phyloP scores from a whole-genome alignment of 1,140 invertebrate genomes.

The Macrobrachium nipponense region DNA sequence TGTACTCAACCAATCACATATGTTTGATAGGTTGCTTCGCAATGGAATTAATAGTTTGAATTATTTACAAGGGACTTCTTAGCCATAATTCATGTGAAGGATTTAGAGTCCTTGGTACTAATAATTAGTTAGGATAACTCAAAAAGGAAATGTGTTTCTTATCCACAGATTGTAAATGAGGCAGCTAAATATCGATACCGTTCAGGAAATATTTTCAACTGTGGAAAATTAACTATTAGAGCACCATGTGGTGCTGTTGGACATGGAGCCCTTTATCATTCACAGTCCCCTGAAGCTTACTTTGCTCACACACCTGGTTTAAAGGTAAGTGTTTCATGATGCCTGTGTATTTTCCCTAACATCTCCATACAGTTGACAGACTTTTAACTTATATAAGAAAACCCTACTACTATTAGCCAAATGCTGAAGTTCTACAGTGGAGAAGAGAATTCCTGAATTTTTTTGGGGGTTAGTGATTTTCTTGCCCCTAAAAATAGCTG shows the following conservation, averaged over 20 bases:
- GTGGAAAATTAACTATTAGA: constrained; percentile 91
- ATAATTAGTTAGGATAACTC: too few species aligned
- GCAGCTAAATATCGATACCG: constrained; percentile 96
- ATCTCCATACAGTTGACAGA: neutral
- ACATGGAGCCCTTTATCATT: constrained; percentile 96
- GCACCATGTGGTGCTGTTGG: constrained; percentile 83
- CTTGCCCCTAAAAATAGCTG: too few species aligned
- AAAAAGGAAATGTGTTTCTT: neutral
- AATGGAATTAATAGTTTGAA: too few species aligned
- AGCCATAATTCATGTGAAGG: too few species aligned
- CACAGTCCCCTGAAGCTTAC: constrained; percentile 95
- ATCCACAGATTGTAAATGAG: constrained; percentile 75
- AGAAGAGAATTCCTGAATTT: too few species aligned
- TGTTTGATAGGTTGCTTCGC: too few species aligned
- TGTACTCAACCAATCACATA: too few species aligned
- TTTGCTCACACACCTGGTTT: constrained; percentile 97
- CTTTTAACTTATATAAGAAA: neutral
- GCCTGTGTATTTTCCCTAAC: neutral
- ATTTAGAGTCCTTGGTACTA: too few species aligned
- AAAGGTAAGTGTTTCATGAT: constrained; percentile 75
- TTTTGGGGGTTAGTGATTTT: too few species aligned
- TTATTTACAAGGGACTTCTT: too few species aligned
- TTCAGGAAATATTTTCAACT: constrained; percentile 89
- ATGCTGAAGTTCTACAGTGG: too few species aligned
- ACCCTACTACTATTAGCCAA: too few species aligned